Percentiles rank a stretch among this genome's conserved stretches.
Evolutionary conservation across 2,888 invertebrate species (phyloP).

Genomic region (Hetaerina titia): DNA sequence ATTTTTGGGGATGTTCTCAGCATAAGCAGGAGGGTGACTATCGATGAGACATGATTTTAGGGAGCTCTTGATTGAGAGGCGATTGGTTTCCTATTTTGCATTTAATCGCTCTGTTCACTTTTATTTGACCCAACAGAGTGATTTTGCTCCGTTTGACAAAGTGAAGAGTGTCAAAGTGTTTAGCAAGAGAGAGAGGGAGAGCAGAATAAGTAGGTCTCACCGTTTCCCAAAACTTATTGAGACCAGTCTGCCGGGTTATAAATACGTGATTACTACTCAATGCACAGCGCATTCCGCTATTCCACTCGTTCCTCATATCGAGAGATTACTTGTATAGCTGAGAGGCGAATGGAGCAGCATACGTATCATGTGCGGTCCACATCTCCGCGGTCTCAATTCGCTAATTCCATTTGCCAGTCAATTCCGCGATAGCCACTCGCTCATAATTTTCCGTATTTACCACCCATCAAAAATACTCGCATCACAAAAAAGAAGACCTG

Average conservation of each 20-base stretch:
- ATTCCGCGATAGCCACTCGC: neutral
- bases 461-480: neutral
- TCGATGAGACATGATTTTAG: too few species aligned
- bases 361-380: neutral
- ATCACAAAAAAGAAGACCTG: neutral
- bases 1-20: too few species aligned
- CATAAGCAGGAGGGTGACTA: too few species aligned
- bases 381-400: neutral
- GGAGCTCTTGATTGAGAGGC: too few species aligned
- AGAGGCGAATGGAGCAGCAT: neutral
- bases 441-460: neutral
- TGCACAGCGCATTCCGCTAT: neutral
- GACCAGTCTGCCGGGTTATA: neutral
- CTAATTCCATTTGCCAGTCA: neutral
- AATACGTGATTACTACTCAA: neutral
- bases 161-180: too few species aligned
- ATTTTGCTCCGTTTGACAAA: too few species aligned
- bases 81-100: too few species aligned
- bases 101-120: too few species aligned
- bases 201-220: too few species aligned
- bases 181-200: too few species aligned
- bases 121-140: too few species aligned
- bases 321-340: neutral
- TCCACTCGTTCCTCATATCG: neutral
- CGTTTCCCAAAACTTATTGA: neutral